Base-by-base conservation (phyloP, 2,113 vertebrate genomes). In the Bothrops jararaca region DNA sequence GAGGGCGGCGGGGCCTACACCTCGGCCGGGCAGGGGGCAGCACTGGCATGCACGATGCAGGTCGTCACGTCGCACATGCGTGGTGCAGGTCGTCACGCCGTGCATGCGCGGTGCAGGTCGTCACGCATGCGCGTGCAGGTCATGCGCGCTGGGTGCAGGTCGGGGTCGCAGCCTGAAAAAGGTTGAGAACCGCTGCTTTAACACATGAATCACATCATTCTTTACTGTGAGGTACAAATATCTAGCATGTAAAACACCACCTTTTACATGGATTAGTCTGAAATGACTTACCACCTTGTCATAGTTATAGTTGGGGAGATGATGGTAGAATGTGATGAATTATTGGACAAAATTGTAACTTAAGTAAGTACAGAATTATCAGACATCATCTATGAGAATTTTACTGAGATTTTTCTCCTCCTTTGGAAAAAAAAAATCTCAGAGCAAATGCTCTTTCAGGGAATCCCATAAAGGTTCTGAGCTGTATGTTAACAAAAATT, bases 121-220 rank as follows among this genome's bases (percentile, higher is more conserved):
- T n/a, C n/a, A n/a, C n/a, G n/a, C n/a, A n/a, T n/a, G n/a, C n/a
- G n/a, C n/a, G n/a, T n/a, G n/a, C n/a, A n/a, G n/a, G n/a, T n/a
- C n/a, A n/a, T n/a, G n/a, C n/a, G n/a, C n/a, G n/a, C n/a, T n/a
- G n/a, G n/a, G n/a, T n/a, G n/a, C n/a, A n/a, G n/a, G n/a, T n/a
- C n/a, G n/a, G n/a, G n/a, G n/a, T n/a, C n/a, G n/a, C n/a, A n/a
- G n/a, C n/a, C n/a, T n/a, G n/a, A n/a, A n/a, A n/a, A n/a, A n/a
- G n/a, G n/a, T n/a, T n/a, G n/a, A n/a, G n/a, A n/a, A n/a, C n/a
- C n/a, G n/a, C n/a, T n/a, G n/a, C 94, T 94, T 95, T 93, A 96
- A 95, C 56, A 92, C 15, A 95, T 90, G n/a, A 80, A 15, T 90
- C 64, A 7, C 88, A 94, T 93, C 92, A 85, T 92, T 92, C 91